Percentiles rank a stretch among this genome's conserved stretches.
Conservation (phyloP, 1,140 invertebrate genomes). For the Drosophila sulfurigaster region DNA sequence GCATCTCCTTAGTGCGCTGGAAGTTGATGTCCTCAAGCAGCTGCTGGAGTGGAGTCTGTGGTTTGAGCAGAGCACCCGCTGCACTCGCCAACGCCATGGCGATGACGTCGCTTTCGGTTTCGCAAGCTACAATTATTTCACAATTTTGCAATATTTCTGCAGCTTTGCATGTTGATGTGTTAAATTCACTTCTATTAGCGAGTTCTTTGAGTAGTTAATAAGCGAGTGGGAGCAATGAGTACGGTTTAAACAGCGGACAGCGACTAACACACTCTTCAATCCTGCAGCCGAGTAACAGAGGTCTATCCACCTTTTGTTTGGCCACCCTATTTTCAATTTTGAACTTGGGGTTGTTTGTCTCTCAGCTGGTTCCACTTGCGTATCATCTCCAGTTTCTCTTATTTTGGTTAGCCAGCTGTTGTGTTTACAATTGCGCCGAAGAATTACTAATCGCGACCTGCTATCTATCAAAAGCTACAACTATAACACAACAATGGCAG, state of each 20-base stretch:
- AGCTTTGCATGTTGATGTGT: slow-evolving; percentile 9
- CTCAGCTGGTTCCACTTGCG: slow-evolving; percentile 31
- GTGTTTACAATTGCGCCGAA: neutral
- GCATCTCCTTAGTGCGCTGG: slow-evolving; percentile 94
- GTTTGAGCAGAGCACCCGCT: slow-evolving; percentile 87
- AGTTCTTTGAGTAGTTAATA: slow-evolving; percentile 20
- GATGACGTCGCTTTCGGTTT: slow-evolving; percentile 34
- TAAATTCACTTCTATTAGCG: slow-evolving; percentile 6
- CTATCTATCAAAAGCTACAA: neutral
- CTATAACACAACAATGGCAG: slow-evolving; percentile 20
- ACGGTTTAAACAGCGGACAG: slow-evolving; percentile 11
- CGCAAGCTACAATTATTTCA: slow-evolving; percentile 33
- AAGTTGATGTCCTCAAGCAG: slow-evolving; percentile 95
- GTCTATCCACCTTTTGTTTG: slow-evolving; percentile 33
- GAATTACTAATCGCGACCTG: slow-evolving; percentile 1
- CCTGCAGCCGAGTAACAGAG: slow-evolving; percentile 38
- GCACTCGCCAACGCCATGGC: slow-evolving; percentile 87
- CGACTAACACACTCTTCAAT: slow-evolving; percentile 15
- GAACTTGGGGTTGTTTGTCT: slow-evolving; percentile 34
- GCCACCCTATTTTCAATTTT: slow-evolving; percentile 21
- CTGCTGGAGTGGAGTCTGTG: slow-evolving; percentile 91
- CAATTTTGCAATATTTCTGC: slow-evolving; percentile 22
- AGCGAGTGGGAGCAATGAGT: slow-evolving; percentile 17
- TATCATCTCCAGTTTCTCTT: slow-evolving; percentile 11
- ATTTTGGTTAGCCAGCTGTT: slow-evolving; percentile 31